Percentiles rank a stretch among this genome's conserved stretches.
These are phyloP conservation scores for Blastobasis adustella DNA, from an alignment of 2,888 invertebrate species.

Conservation along the genomic window DNA sequence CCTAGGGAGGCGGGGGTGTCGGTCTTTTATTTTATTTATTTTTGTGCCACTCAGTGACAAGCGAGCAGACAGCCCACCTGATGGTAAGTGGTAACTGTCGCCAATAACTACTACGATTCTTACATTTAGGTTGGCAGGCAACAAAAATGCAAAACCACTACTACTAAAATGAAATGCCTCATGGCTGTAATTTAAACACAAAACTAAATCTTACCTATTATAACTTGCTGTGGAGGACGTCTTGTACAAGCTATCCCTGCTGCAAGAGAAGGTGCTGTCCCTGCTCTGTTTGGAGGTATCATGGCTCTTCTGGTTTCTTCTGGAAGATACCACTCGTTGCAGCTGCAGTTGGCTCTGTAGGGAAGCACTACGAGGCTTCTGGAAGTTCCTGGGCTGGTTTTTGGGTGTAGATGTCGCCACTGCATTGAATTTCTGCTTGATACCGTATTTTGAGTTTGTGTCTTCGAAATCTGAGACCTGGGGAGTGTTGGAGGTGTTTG, in stretches of 20 bases:
- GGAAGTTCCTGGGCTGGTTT: slow-evolving; percentile 12
- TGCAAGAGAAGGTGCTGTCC: slow-evolving; percentile 26
- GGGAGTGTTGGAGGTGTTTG: neutral
- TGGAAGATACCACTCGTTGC: slow-evolving; percentile 10
- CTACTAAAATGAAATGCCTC: too few species aligned
- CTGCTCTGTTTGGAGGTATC: slow-evolving; percentile 17
- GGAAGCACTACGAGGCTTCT: slow-evolving; percentile 39
- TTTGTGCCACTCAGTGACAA: too few species aligned
- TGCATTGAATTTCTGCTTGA: slow-evolving; percentile 26
- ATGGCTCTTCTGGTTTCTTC: slow-evolving; percentile 19
- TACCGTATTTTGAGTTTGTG: slow-evolving; percentile 44
- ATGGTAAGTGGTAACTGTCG: too few species aligned
- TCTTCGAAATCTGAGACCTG: slow-evolving; percentile 65
- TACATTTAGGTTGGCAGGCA: too few species aligned
- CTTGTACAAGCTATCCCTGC: slow-evolving; percentile 36
- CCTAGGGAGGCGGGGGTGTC: too few species aligned
- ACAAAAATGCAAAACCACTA: too few species aligned
- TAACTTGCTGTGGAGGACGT: slow-evolving; percentile 35
- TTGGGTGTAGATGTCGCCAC: slow-evolving; percentile 53
- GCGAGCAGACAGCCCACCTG: too few species aligned
- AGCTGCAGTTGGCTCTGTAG: slow-evolving; percentile 25
- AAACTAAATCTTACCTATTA: slow-evolving; percentile 4
- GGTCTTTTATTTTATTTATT: too few species aligned
- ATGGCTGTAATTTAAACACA: too few species aligned
- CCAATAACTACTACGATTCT: too few species aligned